These are phyloP conservation scores for Crambe crambe DNA, from an alignment of 37 sponge, comb jelly and placozoan genomes.

Conservation along the genomic window DNA sequence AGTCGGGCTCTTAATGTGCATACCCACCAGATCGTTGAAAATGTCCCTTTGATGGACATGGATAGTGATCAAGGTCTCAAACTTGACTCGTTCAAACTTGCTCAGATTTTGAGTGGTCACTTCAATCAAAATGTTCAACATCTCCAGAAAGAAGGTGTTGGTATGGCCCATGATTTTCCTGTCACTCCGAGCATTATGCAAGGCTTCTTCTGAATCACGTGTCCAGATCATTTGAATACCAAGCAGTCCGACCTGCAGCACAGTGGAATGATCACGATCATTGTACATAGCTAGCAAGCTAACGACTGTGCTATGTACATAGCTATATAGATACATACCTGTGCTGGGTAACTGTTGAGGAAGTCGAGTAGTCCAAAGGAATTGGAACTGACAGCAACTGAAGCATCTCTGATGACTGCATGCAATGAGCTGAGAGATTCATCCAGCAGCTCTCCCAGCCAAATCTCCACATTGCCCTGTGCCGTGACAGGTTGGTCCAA, in stretches of 20 bases:
- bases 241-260: slow-evolving; percentile 81
- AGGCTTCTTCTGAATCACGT: slow-evolving; percentile 83
- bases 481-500: slow-evolving; percentile 88
- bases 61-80: slow-evolving; percentile 92
- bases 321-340: slow-evolving; percentile 26
- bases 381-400: slow-evolving; percentile 60
- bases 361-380: slow-evolving; percentile 80
- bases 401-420: slow-evolving; percentile 80
- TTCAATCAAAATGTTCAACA: slow-evolving; percentile 87
- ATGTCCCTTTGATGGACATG: slow-evolving; percentile 97
- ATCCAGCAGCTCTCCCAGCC: slow-evolving; percentile 88
- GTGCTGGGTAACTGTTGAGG: slow-evolving; percentile 79
- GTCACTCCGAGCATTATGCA: slow-evolving; percentile 74
- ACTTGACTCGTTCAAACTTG: slow-evolving; percentile 81
- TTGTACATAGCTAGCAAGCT: too few relatives aligned
- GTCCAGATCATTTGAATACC: slow-evolving; percentile 98
- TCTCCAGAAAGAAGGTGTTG: slow-evolving; percentile 79
- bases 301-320: too few relatives aligned
- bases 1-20: slow-evolving; percentile 76
- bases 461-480: slow-evolving; percentile 96
- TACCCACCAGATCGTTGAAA: slow-evolving; percentile 83
- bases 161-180: slow-evolving; percentile 84
- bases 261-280: too few relatives aligned
- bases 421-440: slow-evolving; percentile 78
- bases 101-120: slow-evolving; percentile 80